These are phyloP conservation scores for Trogon surrucura DNA, from an alignment of 2,113 vertebrate species.

Conservation along the genomic window DNA sequence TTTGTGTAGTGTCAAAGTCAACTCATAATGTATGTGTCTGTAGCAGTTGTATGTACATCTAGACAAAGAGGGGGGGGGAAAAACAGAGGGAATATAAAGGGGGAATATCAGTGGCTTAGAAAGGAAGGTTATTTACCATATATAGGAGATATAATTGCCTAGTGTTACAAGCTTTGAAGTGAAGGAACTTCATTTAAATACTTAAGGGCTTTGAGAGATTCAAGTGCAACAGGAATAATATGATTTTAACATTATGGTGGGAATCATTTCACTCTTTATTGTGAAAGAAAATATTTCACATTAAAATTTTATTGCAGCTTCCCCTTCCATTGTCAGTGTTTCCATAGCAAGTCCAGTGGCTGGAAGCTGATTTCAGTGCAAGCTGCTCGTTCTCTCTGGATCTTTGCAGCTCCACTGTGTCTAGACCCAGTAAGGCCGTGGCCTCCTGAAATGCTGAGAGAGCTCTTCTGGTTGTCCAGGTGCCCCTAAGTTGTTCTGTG, in stretches of 20 bases:
- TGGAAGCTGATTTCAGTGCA: not conserved
- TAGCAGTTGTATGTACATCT: not conserved
- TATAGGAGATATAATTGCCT: conserved; percentile 37
- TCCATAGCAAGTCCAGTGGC: not conserved
- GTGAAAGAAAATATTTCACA: conserved; percentile 9
- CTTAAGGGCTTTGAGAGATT: conserved; percentile 34
- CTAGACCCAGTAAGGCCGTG: not conserved
- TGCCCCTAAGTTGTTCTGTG: not conserved
- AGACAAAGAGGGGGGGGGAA: accelerated
- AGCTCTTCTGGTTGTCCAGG: not conserved
- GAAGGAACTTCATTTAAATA: conserved; percentile 64
- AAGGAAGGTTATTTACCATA: not conserved
- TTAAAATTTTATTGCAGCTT: conserved; percentile 15
- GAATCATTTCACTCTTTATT: conserved; percentile 26
- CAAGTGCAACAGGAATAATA: conserved; percentile 34
- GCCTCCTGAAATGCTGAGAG: not conserved
- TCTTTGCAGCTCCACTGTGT: not conserved
- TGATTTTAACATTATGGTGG: conserved; percentile 41
- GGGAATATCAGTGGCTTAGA: not conserved
- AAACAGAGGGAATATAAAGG: not conserved
- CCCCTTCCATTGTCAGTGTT: conserved; percentile 25
- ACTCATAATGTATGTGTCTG: not conserved
- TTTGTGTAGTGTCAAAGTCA: not conserved
- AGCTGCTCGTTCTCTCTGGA: not conserved
- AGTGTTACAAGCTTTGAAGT: conserved; percentile 47